Evolutionary conservation across 64 coral and sea anemone species (phyloP).

Genomic region (Dendrophyllia cribrosa): DNA sequence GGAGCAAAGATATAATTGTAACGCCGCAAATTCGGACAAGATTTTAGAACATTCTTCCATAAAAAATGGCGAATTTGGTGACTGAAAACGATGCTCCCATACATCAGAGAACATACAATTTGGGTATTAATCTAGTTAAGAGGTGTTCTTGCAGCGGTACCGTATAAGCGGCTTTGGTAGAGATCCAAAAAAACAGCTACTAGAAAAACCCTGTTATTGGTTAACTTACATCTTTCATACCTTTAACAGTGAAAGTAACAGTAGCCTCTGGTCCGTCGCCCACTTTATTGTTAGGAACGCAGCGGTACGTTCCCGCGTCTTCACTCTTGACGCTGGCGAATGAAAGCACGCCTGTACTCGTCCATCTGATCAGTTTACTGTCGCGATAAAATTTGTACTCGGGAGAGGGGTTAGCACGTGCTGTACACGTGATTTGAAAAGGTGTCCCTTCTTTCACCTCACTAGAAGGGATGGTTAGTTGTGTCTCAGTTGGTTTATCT

Average conservation of each 20-base stretch:
- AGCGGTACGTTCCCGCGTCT: conserved; percentile 31
- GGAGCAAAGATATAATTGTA: too few relatives aligned
- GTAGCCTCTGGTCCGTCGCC: neutral
- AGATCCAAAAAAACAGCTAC: too few relatives aligned
- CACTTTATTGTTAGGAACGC: conserved; percentile 16
- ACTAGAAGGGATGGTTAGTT: neutral
- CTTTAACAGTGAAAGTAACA: neutral
- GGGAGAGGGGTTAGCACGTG: conserved; percentile 8
- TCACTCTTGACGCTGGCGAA: neutral
- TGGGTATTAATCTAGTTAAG: too few relatives aligned
- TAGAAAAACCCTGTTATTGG: neutral
- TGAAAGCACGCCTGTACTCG: conserved; percentile 12
- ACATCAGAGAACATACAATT: too few relatives aligned
- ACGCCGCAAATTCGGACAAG: too few relatives aligned
- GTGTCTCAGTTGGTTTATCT: conserved; percentile 25
- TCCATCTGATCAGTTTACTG: neutral
- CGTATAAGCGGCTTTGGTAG: too few relatives aligned
- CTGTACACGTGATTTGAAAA: conserved; percentile 1
- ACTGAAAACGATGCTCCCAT: too few relatives aligned
- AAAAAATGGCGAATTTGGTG: too few relatives aligned
- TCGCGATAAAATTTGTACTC: conserved; percentile 33
- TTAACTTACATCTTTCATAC: neutral
- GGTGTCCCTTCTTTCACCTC: neutral
- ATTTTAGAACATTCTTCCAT: too few relatives aligned
- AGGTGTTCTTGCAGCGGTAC: too few relatives aligned